A percentile compares a stretch with the other conserved stretches of the same genome.
phyloP scores from a whole-genome alignment of 2,888 invertebrate species.

The Polylopha cassiicola region DNA sequence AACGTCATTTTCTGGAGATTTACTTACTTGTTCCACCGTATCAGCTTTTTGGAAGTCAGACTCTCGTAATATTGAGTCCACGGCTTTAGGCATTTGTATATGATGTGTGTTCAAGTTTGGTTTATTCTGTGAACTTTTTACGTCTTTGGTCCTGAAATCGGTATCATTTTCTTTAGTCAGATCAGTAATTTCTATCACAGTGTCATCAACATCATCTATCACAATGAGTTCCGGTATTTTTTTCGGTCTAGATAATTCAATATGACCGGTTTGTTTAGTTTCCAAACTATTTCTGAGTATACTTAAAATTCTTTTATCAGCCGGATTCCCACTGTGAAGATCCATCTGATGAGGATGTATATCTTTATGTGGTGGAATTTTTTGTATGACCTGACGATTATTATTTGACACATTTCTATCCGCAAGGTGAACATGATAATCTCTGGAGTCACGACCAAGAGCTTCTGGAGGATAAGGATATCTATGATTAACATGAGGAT shows the following conservation, averaged over 20 bases:
- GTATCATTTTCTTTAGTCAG: constrained; percentile 58
- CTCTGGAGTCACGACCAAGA: constrained; percentile 47
- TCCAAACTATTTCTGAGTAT: constrained; percentile 84
- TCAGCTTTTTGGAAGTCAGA: constrained; percentile 56
- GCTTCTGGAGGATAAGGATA: constrained; percentile 52
- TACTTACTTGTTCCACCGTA: constrained; percentile 49
- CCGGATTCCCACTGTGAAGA: constrained; percentile 65
- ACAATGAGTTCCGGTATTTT: constrained; percentile 68
- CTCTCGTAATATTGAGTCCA: constrained; percentile 80
- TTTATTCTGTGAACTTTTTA: constrained; percentile 35
- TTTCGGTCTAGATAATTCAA: constrained; percentile 73
- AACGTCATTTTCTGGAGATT: constrained; percentile 70
- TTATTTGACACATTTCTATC: constrained; percentile 48
- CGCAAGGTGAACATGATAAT: constrained; percentile 55
- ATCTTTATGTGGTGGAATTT: constrained; percentile 60
- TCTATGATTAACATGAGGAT: constrained; percentile 45
- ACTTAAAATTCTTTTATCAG: constrained; percentile 84
- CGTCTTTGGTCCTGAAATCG: constrained; percentile 36
- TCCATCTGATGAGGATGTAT: constrained; percentile 50
- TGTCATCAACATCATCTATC: constrained; percentile 69
- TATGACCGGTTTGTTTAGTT: constrained; percentile 75
- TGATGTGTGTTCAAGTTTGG: constrained; percentile 58
- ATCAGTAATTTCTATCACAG: constrained; percentile 69
- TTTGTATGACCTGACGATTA: constrained; percentile 62
- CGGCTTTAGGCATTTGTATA: constrained; percentile 82